Conservation (phyloP, 2,888 invertebrate species). For the Rugalucina vietnamica region DNA sequence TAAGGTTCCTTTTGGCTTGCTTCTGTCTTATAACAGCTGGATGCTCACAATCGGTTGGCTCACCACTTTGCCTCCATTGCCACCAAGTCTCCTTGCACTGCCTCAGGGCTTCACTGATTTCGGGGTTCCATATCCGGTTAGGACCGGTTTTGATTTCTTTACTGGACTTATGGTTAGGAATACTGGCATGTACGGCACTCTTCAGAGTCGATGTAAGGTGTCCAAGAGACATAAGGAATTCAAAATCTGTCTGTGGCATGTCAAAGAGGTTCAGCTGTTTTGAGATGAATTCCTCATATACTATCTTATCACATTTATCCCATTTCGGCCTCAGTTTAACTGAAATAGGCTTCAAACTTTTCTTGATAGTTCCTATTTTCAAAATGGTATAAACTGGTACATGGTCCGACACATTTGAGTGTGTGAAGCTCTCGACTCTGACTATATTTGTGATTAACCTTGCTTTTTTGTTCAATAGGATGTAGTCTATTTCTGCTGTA, state of each 20-base stretch:
- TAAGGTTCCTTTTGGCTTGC: background rate
- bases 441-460: background rate
- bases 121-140: background rate
- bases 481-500: conserved; percentile 3
- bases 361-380: background rate
- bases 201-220: background rate
- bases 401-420: background rate
- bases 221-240: background rate
- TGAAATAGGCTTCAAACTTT: background rate
- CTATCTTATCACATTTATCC: background rate
- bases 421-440: background rate
- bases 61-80: background rate
- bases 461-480: background rate
- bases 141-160: background rate
- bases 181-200: background rate
- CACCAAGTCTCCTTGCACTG: background rate
- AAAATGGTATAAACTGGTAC: background rate
- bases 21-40: background rate
- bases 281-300: background rate
- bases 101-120: background rate
- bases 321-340: background rate
- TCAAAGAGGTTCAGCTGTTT: background rate
- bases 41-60: background rate
- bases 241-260: background rate
- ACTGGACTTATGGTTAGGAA: background rate